phyloP scores from a whole-genome alignment of 2,888 invertebrate species.

The Tenthredo notha region DNA sequence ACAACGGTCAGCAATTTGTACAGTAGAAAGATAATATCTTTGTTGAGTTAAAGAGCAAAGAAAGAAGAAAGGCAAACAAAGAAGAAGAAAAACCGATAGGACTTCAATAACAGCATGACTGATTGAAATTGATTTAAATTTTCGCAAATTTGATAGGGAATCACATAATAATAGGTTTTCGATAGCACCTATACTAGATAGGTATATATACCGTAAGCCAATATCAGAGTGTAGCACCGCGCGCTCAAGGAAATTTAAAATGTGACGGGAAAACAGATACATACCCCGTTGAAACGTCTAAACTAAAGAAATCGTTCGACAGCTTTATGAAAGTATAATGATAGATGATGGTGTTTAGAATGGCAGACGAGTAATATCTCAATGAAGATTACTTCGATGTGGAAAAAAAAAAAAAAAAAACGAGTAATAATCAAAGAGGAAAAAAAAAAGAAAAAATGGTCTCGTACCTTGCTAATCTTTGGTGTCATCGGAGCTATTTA shows the following conservation, averaged over 20 bases:
- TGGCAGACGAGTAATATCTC: neutral
- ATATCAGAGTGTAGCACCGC: neutral
- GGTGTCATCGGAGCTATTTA: conserved; percentile 43
- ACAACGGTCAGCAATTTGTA: neutral
- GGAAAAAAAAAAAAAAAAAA: neutral
- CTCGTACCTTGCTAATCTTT: conserved; percentile 36
- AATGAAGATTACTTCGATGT: neutral
- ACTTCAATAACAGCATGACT: neutral
- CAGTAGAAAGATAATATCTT: neutral
- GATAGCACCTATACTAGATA: neutral
- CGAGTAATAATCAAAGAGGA: neutral
- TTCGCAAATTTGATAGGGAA: neutral
- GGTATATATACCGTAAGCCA: neutral
- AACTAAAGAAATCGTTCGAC: neutral
- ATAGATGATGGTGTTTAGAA: neutral
- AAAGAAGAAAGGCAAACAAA: neutral
- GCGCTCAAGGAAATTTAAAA: neutral
- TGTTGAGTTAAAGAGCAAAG: neutral
- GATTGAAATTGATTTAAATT: neutral
- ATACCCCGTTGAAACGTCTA: neutral
- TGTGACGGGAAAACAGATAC: neutral
- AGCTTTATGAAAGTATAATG: neutral
- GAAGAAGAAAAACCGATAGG: neutral
- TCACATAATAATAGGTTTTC: neutral
- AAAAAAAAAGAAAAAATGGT: neutral